Conservation (phyloP, 1,140 invertebrate genomes). For the silkworm (Bombyx mori) region ASM3026992v2 NC_085129.1:18047001-18047500, state of each 20-base stretch:
- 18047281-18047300: too few species aligned
- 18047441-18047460: conserved; percentile 13
- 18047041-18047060: conserved; percentile 57
- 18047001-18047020: conserved; percentile 15
- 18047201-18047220: too few species aligned
- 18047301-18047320: too few species aligned
- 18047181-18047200: neutral
- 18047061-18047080: conserved; percentile 74
- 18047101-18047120: conserved; percentile 72
- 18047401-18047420: conserved; percentile 9
- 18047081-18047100: conserved; percentile 76
- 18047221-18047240: too few species aligned
- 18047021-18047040: conserved; percentile 28
- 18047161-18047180: neutral
- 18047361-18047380: too few species aligned
- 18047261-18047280: too few species aligned
- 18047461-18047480: conserved; percentile 26
- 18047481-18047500: conserved; percentile 14
- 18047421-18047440: conserved; percentile 1
- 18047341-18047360: too few species aligned
- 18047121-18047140: conserved; percentile 72
- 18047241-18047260: too few species aligned
- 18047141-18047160: conserved; percentile 52
- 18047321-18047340: too few species aligned
- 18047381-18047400: too few species aligned